These are phyloP conservation scores for Otocyon megalotis DNA, from an alignment of 2,113 vertebrate genomes.

Conservation along the genomic window DNA sequence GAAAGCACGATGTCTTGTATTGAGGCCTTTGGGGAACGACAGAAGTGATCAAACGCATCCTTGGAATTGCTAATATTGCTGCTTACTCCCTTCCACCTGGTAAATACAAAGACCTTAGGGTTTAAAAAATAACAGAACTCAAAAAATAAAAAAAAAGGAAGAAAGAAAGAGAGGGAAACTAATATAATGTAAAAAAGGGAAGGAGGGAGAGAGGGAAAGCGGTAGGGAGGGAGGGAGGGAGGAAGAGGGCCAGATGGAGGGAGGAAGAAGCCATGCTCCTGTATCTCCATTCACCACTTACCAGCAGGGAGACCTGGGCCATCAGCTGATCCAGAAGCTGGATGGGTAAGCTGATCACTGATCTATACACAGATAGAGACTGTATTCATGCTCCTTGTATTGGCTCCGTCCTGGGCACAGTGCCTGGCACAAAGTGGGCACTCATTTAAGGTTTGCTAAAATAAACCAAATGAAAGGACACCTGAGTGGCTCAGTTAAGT, in stretches of 20 bases:
- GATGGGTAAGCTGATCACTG: background rate
- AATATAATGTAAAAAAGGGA: background rate
- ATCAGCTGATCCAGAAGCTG: background rate
- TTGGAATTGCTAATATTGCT: conserved; percentile 48
- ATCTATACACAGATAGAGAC: background rate
- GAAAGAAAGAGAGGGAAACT: too few relatives aligned
- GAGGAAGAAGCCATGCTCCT: background rate
- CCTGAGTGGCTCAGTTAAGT: background rate
- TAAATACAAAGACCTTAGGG: background rate
- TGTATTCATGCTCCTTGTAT: background rate
- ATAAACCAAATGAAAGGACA: background rate
- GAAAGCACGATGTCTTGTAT: background rate
- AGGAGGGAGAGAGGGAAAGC: rapidly evolving
- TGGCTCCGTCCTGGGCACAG: background rate
- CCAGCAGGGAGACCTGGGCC: background rate
- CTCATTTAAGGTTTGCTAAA: background rate
- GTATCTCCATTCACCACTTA: background rate
- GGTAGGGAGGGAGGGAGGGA: rapidly evolving
- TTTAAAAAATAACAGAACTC: conserved; percentile 17
- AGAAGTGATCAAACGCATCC: conserved; percentile 52
- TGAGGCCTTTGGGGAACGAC: conserved; percentile 62
- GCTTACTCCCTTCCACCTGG: conserved; percentile 28
- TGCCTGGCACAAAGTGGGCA: background rate
- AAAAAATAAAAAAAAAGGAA: background rate
- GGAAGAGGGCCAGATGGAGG: rapidly evolving